Evolutionary conservation across 2,888 invertebrate species (phyloP), one percentile per base, ranked within the genome.

Genomic region (Tipula vernalis): DNA sequence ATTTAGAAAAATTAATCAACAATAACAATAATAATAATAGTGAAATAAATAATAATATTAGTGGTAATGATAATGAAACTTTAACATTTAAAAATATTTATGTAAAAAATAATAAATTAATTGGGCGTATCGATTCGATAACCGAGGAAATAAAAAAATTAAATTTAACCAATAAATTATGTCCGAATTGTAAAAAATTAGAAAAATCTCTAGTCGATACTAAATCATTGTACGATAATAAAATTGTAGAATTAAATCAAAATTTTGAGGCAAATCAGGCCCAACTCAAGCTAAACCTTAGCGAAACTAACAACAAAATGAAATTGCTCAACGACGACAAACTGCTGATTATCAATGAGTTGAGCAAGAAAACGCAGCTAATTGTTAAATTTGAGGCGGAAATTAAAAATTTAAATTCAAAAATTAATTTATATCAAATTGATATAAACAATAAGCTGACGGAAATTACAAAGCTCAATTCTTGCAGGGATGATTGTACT

Each of bases 401-500:
- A 71, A 71, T 71, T 28, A 18, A 71, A 71, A 71, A 71, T 28
- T 71, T 71, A 71, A 71, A 71, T 71, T 71, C 71, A 71, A 71
- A 71, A 71, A 71, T 71, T 71, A 71, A 71, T 71, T 71, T 71
- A 71, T 71, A 71, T 71, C 71, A 71, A 71, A 71, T 71, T 28
- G 71, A 71, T 71, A 71, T 71, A 8, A 71, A 71, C 10, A 71
- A 71, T 71, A 71, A 71, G 13, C 28, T 71, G 28, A 71, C 71
- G 71, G 71, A 71, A 71, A 71, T 71, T 28, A 71, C 71, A 71
- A 71, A 71, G 10, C 71, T 71, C 28, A 28, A 36, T 13, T 10
- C 42, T 5, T 47, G 36, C 28, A 86, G 51, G 15, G 91, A 91
- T 87, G 90, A 91, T 87, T 91, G 91, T 86, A 90, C 90, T 39